phyloP scores from a whole-genome alignment of 2,888 invertebrate species.

The Cerceris rybyensis region DNA sequence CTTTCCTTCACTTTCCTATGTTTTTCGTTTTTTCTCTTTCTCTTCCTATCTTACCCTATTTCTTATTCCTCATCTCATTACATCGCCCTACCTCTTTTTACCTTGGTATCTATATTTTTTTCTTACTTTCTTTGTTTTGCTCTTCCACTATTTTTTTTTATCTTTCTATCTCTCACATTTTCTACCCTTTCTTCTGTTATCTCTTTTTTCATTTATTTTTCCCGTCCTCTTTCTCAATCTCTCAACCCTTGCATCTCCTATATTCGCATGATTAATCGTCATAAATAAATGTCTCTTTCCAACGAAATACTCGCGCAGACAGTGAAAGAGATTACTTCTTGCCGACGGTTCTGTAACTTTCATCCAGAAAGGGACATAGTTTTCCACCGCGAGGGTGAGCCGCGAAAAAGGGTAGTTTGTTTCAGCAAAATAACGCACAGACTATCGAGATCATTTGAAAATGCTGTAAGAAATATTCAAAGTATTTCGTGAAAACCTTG shows the following conservation, averaged over 20 bases:
- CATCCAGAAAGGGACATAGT: slow-evolving; percentile 7
- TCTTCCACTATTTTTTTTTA: too few relatives aligned
- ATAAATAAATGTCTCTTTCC: slow-evolving; percentile 54
- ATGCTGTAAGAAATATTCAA: too few relatives aligned
- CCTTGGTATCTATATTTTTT: too few relatives aligned
- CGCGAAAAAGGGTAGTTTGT: background rate
- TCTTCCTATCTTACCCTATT: too few relatives aligned
- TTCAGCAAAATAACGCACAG: background rate
- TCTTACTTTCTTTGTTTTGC: too few relatives aligned
- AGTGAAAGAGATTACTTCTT: slow-evolving; percentile 29
- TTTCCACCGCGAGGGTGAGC: background rate
- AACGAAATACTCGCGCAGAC: slow-evolving; percentile 8
- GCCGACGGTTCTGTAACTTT: slow-evolving; percentile 21
- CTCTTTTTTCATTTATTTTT: background rate
- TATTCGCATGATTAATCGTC: slow-evolving; percentile 53
- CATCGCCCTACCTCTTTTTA: too few relatives aligned
- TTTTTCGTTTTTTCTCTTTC: too few relatives aligned
- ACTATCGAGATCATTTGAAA: background rate
- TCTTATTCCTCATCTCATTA: too few relatives aligned
- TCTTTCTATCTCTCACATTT: too few relatives aligned
- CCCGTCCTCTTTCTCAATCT: slow-evolving; percentile 38
- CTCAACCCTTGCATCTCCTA: slow-evolving; percentile 25
- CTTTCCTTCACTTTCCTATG: too few relatives aligned
- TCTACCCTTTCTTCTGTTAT: too few relatives aligned
- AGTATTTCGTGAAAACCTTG: too few relatives aligned